Conservation (phyloP, 1,140 invertebrate genomes). For the Macrobrachium nipponense region DNA sequence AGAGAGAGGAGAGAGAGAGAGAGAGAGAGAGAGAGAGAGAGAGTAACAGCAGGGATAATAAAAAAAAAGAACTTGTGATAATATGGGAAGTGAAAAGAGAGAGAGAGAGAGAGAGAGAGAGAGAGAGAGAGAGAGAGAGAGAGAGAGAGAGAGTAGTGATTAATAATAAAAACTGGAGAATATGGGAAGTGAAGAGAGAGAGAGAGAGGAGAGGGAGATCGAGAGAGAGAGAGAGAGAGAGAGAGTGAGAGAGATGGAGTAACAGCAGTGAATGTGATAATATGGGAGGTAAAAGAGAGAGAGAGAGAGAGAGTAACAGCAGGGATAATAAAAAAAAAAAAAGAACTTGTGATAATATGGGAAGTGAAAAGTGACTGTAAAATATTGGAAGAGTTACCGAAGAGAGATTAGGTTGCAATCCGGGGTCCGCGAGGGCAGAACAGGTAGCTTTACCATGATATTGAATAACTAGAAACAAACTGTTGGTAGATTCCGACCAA, state of each 20-base stretch:
- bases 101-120: conserved; percentile 4
- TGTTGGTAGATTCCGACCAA: no score
- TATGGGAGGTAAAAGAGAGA: neutral
- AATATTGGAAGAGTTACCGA: neutral
- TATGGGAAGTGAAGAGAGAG: neutral
- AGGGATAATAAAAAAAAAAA: neutral
- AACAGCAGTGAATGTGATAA: no score
- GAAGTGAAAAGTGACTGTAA: neutral
- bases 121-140: neutral
- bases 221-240: neutral
- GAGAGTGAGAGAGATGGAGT: no score
- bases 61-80: neutral
- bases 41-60: neutral
- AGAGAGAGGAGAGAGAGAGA: neutral
- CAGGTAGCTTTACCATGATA: no score
- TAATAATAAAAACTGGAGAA: no score
- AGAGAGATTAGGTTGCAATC: neutral
- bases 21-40: neutral
- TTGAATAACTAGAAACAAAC: no score
- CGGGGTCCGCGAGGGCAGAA: no score
- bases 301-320: neutral
- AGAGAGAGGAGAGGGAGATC: no score
- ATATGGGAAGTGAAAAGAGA: neutral
- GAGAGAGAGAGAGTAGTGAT: neutral
- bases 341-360: neutral